phyloP scores from a whole-genome alignment of 2,888 invertebrate species.

The Aquatica leii region DNA sequence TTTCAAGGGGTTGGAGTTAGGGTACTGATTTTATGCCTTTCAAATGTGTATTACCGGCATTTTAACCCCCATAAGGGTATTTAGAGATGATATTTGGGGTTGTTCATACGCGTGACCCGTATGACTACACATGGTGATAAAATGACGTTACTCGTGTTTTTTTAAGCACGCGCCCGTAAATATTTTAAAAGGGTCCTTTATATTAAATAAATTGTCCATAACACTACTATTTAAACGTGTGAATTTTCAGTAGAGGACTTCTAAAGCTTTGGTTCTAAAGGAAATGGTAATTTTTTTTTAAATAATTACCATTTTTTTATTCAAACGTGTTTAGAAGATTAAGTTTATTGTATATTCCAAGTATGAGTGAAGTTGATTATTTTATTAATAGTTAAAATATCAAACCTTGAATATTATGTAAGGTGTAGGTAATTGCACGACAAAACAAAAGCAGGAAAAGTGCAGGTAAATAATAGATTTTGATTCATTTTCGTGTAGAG shows the following conservation, averaged over 20 bases:
- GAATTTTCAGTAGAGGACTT: slow-evolving; percentile 9
- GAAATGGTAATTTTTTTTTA: neutral
- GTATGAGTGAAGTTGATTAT: too few relatives aligned
- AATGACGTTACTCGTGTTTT: slow-evolving; percentile 17
- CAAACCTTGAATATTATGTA: too few relatives aligned
- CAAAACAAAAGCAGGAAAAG: too few relatives aligned
- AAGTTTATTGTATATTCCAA: too few relatives aligned
- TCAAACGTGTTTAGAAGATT: too few relatives aligned
- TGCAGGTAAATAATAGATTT: too few relatives aligned
- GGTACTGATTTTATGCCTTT: slow-evolving; percentile 25
- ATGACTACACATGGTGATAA: slow-evolving; percentile 38
- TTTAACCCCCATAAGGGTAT: slow-evolving; percentile 42
- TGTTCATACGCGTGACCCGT: slow-evolving; percentile 42
- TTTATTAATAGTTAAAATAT: too few relatives aligned
- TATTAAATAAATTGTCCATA: slow-evolving; percentile 11
- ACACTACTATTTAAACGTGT: slow-evolving; percentile 7
- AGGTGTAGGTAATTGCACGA: too few relatives aligned
- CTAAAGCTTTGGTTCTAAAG: slow-evolving; percentile 3
- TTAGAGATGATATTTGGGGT: slow-evolving; percentile 39
- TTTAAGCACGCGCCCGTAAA: slow-evolving; percentile 10
- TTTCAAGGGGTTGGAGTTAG: slow-evolving; percentile 11
- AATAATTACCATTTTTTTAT: too few relatives aligned
- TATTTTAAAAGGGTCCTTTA: slow-evolving; percentile 5
- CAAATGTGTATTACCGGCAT: slow-evolving; percentile 30
- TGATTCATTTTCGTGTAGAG: too few relatives aligned